Conservation (phyloP, 2,888 invertebrate species). For the Branchellion lobata region DNA sequence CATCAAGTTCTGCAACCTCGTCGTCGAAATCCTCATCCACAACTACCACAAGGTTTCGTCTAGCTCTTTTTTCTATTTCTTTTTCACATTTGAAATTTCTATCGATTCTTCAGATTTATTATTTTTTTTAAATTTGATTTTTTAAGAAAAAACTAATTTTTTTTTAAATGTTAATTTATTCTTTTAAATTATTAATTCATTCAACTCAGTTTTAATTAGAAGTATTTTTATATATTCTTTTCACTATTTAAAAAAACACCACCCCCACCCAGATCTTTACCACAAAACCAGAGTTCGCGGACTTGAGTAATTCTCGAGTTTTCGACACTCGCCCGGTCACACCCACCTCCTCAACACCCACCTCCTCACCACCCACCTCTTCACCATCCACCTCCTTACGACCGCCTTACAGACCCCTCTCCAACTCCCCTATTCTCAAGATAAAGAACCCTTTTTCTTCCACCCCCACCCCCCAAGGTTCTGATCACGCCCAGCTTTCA, state of each 20-base stretch:
- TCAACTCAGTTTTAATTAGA: no score
- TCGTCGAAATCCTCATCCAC: constrained; percentile 91
- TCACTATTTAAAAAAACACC: no score
- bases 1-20: constrained; percentile 97
- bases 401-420: not conserved
- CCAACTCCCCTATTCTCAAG: not conserved
- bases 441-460: not conserved
- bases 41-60: constrained; percentile 72
- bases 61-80: constrained; percentile 25
- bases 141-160: not conserved
- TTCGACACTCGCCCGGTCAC: constrained; percentile 15
- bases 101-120: not conserved
- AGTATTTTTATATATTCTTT: no score
- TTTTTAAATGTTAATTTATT: not conserved
- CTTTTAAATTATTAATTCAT: no score
- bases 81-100: not conserved
- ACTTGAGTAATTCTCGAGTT: constrained; percentile 51
- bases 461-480: not conserved
- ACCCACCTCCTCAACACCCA: no score
- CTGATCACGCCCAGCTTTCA: not conserved
- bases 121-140: not conserved
- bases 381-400: not conserved
- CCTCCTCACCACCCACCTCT: not conserved
- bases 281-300: constrained; percentile 56
- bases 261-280: constrained; percentile 56